These are phyloP conservation scores for Phalacrocorax carbo DNA, from an alignment of 2,113 vertebrate species.

Conservation along the genomic window DNA sequence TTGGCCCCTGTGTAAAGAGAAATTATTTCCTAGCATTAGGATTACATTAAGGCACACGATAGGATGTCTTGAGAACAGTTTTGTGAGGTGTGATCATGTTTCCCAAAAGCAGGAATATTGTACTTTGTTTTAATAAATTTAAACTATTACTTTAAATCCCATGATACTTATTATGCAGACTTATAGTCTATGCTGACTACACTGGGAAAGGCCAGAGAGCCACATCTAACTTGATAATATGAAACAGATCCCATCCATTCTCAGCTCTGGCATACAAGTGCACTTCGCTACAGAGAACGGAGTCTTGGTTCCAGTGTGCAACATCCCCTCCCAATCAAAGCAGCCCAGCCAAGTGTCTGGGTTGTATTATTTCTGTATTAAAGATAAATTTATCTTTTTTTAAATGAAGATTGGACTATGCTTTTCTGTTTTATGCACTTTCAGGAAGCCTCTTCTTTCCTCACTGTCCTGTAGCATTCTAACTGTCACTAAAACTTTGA, in stretches of 20 bases:
- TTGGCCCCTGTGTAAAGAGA: not conserved
- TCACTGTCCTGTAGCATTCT: not conserved
- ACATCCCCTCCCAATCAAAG: not conserved
- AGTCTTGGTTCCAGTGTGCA: slow-evolving; percentile 27
- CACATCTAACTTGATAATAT: slow-evolving; percentile 40
- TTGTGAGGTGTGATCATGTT: slow-evolving; percentile 49
- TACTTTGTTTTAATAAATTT: slow-evolving; percentile 49
- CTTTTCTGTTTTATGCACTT: not conserved
- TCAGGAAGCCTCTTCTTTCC: not conserved
- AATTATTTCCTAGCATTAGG: slow-evolving; percentile 28
- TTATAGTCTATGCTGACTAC: not conserved
- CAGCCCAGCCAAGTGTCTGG: slow-evolving; percentile 38
- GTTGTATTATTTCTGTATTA: slow-evolving; percentile 20
- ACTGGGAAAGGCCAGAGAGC: slow-evolving; percentile 53
- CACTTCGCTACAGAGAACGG: not conserved
- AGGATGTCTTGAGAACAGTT: slow-evolving; percentile 51
- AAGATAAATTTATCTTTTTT: not conserved
- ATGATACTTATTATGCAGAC: slow-evolving; percentile 22
- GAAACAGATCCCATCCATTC: slow-evolving; percentile 44
- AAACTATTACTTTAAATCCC: slow-evolving; percentile 48
- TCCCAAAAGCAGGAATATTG: not conserved
- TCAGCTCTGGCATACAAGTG: slow-evolving; percentile 24
- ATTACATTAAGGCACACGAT: slow-evolving; percentile 56
- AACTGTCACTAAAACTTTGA: not conserved
- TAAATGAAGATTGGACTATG: not conserved